Base-by-base conservation (phyloP, 92 coral and sea anemone genomes). In the Parazoanthus darwini region DNA sequence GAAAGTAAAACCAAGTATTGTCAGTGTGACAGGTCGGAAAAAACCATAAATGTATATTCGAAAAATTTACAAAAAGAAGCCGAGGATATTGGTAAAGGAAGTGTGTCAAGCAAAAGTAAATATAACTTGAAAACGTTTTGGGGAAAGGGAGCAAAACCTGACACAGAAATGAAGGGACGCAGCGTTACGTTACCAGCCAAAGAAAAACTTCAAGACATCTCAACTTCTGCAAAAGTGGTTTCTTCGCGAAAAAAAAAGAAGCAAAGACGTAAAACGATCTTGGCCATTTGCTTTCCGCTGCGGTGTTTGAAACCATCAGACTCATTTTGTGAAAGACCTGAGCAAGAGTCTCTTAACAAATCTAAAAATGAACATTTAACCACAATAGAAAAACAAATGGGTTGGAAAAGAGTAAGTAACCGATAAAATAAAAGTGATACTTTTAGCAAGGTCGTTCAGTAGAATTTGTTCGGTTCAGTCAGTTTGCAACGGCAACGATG, bases 231-330 rank as follows among this genome's bases (percentile, higher is more conserved):
- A 43, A 78, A 78, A 78, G 35, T 13, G 35, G 14, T n/a, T 43
- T 74, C 78, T 74, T 48, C 18, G 16, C 81, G 56, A 0, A 78
- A 78, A 46, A 78, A 43, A 0, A 15, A 77, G 81, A 77, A 77
- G 58, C 81, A 3, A 42, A 78, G 81, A 10, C 8, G 63, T 46
- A 9, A 3, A 78, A 42, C 81, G 6, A 44, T 25, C 46, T n/a
- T 78, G 33, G 81, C 81, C 1, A 78, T 78, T 46, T 78, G 81
- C 58, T 78, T 78, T 48, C 81, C 81, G 16, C 59, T 78, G 11
- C 51, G 29, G 29, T 42, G 56, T 43, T 11, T 46, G 36, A 78
- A 78, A 8, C 48, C 51, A 39, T 78, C 81, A 26, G 54, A 78
- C 56, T 42, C 56, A 44, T 78, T 78, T 46, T 43, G 22, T 74